A percentile compares a stretch with the other conserved stretches of the same genome.
Evolutionary conservation across 2,113 vertebrate species (phyloP).

Genomic region (Baryphthengus martii): DNA sequence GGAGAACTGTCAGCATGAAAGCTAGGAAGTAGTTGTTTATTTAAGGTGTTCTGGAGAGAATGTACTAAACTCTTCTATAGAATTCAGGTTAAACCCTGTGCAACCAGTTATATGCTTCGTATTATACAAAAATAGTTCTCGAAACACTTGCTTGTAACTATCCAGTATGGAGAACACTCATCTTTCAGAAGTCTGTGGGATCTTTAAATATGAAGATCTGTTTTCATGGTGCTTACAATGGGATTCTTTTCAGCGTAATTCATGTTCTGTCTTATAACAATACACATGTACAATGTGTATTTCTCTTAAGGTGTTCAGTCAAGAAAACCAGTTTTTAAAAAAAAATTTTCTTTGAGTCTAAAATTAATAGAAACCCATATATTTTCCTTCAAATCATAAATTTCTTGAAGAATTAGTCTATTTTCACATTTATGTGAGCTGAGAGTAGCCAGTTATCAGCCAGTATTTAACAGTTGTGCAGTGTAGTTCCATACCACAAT

Average conservation of each 20-base stretch:
- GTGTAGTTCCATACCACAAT: neutral
- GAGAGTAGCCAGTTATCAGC: neutral
- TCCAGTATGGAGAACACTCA: neutral
- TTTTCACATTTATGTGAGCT: slow-evolving; percentile 17
- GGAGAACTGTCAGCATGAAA: neutral
- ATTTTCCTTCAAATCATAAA: neutral
- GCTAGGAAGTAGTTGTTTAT: neutral
- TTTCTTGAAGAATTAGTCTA: neutral
- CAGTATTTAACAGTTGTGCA: neutral
- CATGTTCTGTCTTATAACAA: neutral
- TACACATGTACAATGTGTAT: neutral
- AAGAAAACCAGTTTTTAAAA: no score
- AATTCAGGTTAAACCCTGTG: neutral
- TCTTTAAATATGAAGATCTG: neutral
- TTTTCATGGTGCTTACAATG: neutral
- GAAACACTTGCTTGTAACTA: neutral
- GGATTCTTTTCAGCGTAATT: neutral
- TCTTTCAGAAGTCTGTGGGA: neutral
- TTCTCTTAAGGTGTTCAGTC: neutral
- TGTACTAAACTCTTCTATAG: neutral
- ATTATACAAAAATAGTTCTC: neutral
- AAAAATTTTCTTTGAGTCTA: no score
- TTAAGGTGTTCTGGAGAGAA: neutral
- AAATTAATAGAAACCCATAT: slow-evolving; percentile 3
- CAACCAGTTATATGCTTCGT: neutral